Base-by-base conservation (phyloP, 2,113 vertebrate species). In the Anarhynchus alexandrinus region DNA sequence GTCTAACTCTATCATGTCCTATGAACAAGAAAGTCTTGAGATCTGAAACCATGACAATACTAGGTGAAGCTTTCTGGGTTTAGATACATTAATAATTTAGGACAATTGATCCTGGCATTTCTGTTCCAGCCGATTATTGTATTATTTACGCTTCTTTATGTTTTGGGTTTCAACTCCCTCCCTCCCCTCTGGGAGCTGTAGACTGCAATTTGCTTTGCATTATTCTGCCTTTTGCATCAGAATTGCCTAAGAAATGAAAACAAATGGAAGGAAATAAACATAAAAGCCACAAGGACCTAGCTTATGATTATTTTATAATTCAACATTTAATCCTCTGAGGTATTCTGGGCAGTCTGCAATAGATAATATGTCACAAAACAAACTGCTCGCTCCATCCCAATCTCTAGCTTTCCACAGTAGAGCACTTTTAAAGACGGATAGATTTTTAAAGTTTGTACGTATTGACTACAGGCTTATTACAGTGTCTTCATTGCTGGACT, bases 201-300 rank as follows among this genome's bases (percentile, higher is more conserved):
- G 65, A 66, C 47, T 71, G 69, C 83, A 88, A 95, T 95, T 95
- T 93, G 16, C 86, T 88, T 86, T 82, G 80, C 72, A 94, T 96
- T 94, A 94, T 93, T 94, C 69, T 5, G 59, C 57, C 65, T 95
- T 94, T 96, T 84, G 43, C 85, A 92, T 77, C 40, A 97, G 80
- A 92, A 94, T 71, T 88, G 55, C 80, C 27, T 38, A 81, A 78
- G 90, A 94, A 97, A 96, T 86, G 93, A 89, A 95, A 93, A 95
- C 71, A 94, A 91, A 94, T 96, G 80, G 86, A 86, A 95, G 85
- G 38, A 93, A 93, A 95, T 88, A 94, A 93, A 94, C 38, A 91
- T 76, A 93, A 86, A 96, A 93, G 34, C 42, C 52, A 91, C 36
- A 59, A 93, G 34, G n/a, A 88, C 22, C 55, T 67, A 43, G 64